These are phyloP conservation scores for Aleadryas rufinucha DNA, from an alignment of 2,113 vertebrate genomes.

Conservation along the genomic window DNA sequence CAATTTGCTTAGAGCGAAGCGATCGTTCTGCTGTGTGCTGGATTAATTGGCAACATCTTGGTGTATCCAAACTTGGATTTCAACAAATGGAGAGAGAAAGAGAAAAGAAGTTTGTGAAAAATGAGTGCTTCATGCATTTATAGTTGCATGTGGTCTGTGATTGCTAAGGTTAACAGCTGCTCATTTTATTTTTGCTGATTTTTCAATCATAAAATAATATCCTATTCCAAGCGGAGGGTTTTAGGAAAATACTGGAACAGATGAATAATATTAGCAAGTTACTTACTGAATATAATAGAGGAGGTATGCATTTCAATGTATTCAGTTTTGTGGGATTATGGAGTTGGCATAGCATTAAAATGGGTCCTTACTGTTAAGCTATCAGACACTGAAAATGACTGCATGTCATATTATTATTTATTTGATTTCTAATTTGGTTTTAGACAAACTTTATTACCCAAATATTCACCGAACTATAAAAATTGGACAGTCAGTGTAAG, in stretches of 20 bases:
- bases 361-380: not conserved
- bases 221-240: not conserved
- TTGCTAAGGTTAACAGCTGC: constrained; percentile 26
- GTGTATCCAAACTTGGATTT: not conserved
- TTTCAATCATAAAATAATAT: constrained; percentile 8
- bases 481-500: not conserved
- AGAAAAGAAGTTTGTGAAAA: not conserved
- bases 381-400: not conserved
- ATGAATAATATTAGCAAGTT: constrained; percentile 9
- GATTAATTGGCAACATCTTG: constrained; percentile 31
- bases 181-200: constrained; percentile 12
- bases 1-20: not conserved
- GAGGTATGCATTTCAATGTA: not conserved
- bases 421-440: constrained; percentile 42
- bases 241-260: not conserved
- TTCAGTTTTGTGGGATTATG: not conserved
- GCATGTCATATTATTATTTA: constrained; percentile 16
- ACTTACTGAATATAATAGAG: not conserved
- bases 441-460: constrained; percentile 21
- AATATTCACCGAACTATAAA: constrained; percentile 5
- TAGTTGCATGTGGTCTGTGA: not conserved
- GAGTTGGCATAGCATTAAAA: not conserved
- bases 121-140: not conserved
- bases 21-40: not conserved
- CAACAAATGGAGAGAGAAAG: not conserved